Base-by-base conservation (phyloP, 2,797 vertebrate genomes). In the Malurus leucopterus region DNA sequence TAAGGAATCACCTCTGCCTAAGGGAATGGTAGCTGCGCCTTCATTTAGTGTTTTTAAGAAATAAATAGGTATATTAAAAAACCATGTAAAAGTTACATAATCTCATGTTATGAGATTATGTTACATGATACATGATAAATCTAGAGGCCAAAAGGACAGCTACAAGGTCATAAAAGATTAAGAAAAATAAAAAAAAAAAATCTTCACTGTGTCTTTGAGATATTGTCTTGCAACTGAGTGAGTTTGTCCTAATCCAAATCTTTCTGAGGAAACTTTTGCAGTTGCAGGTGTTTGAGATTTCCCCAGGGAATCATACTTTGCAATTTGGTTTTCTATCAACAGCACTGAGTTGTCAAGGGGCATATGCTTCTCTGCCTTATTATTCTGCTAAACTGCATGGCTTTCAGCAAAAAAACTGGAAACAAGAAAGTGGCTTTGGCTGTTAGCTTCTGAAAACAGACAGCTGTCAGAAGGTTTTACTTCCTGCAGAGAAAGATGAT, bases 331-430 rank as follows among this genome's bases (percentile, higher is more conserved):
- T 90, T 78, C 54, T 87, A 27, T 58, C 55, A 78, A 12, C 24
- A 65, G 8, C 29, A 69, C 10, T 36, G 32, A 20, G 4, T 62
- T 88, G 55, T 78, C 68, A 93, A 89, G 27, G 38, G 51, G 9
- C 50, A 36, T 71, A 58, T 65, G 32, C 8, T 71, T 85, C 38
- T 63, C 21, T 59, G 29, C 34, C 26, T 85, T 78, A 86, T 72
- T 67, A 47, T 92, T 88, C 57, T 76, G 29, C 24, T 65, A 53
- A 93, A 64, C 14, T 57, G 15, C 30, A 41, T 23, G 40, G 13
- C 29, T 92, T 94, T 88, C 69, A 79, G 55, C 23, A 87, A 90
- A 91, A 91, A 95, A 93, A 1, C 21, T 63, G 29, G 32, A 88
- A 81, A 82, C 12, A 58, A 82, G n/a, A 55, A 86, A 80, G 15